Evolutionary conservation across 1,140 invertebrate species (phyloP).

Genomic region (Episyrphus balteatus): DNA sequence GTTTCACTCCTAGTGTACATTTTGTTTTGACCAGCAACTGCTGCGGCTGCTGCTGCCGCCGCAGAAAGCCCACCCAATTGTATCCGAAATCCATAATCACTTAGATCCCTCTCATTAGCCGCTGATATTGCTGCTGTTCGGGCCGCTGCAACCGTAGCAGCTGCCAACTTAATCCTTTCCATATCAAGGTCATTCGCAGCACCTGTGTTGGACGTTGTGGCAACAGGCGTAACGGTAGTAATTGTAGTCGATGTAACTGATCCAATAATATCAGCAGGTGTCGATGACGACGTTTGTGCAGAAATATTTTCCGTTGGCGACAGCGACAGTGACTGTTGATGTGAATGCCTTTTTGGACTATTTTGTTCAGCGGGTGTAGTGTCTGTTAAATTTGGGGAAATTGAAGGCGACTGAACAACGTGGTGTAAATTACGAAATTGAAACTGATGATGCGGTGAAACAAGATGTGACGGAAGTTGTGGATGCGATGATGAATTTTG

Average conservation of each 20-base stretch:
- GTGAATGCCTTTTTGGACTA: neutral
- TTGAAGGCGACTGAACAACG: constrained; percentile 23
- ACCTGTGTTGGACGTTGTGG: constrained; percentile 6
- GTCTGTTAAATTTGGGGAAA: constrained; percentile 29
- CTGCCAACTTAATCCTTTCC: constrained; percentile 34
- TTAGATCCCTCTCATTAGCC: constrained; percentile 23
- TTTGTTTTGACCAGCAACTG: constrained; percentile 26
- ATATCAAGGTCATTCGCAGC: constrained; percentile 26
- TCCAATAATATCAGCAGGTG: constrained; percentile 11
- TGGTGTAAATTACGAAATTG: constrained; percentile 9
- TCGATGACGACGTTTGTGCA: constrained; percentile 6
- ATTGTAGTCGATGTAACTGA: constrained; percentile 12
- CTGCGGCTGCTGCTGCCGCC: constrained; percentile 29
- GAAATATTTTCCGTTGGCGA: neutral
- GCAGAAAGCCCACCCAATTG: constrained; percentile 33
- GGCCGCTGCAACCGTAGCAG: constrained; percentile 15
- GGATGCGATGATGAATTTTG: constrained; percentile 13
- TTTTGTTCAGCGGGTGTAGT: constrained; percentile 16
- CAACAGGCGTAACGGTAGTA: neutral
- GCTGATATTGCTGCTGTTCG: constrained; percentile 14
- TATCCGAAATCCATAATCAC: constrained; percentile 37
- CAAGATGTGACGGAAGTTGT: constrained; percentile 2
- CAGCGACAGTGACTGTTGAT: too few relatives aligned
- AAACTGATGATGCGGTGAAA: neutral
- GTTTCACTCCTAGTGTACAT: constrained; percentile 33